These are phyloP conservation scores for Mycteria americana DNA, from an alignment of 2,797 vertebrate genomes.

Conservation along the genomic window DNA sequence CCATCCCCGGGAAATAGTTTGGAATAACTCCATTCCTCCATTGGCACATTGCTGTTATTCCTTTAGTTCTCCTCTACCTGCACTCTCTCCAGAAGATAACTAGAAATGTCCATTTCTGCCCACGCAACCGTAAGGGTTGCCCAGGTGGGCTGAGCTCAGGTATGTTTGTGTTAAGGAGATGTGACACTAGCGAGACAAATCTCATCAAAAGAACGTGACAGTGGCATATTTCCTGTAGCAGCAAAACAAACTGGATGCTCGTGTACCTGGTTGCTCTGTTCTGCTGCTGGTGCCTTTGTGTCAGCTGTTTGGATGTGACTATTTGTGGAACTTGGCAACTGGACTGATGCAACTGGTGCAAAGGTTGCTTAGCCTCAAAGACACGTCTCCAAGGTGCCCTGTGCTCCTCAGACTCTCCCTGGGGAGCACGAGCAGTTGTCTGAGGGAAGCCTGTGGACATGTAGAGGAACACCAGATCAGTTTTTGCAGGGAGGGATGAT, in stretches of 20 bases:
- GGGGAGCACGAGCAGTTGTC: not conserved
- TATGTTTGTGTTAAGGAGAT: not conserved
- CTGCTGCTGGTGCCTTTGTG: not conserved
- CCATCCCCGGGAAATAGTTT: not conserved
- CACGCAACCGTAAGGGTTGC: not conserved
- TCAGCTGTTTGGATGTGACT: not conserved
- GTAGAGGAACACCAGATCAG: not conserved
- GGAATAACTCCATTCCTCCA: not conserved
- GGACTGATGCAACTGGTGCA: not conserved
- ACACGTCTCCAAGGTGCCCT: not conserved
- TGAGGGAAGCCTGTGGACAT: not conserved
- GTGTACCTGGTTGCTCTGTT: not conserved
- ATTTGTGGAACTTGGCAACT: not conserved
- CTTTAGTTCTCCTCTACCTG: not conserved
- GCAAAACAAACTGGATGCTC: not conserved
- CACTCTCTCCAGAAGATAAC: not conserved
- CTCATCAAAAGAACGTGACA: not conserved
- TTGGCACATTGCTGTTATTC: not conserved
- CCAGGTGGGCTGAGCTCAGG: not conserved
- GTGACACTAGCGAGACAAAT: not conserved
- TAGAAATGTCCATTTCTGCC: not conserved
- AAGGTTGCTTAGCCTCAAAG: not conserved
- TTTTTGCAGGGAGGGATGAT: not conserved
- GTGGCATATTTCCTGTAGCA: not conserved
- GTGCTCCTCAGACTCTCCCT: not conserved